A percentile compares a stretch with the other conserved stretches of the same genome.
Conservation (phyloP, 2,888 invertebrate genomes). For the Cantharis flavilabris region DNA sequence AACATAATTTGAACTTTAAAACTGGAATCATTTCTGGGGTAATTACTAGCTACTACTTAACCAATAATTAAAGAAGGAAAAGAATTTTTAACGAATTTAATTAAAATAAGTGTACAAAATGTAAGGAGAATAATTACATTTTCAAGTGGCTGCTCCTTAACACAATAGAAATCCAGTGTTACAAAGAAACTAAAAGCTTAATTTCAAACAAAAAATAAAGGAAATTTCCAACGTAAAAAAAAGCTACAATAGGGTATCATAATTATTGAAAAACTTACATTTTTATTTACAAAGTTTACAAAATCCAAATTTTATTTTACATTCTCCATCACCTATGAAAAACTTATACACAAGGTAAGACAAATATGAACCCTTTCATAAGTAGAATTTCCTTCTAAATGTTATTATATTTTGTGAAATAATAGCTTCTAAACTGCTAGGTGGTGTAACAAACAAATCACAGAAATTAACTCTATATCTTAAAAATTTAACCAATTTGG, state of each 20-base stretch:
- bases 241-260: neutral
- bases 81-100: neutral
- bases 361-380: neutral
- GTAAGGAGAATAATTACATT: neutral
- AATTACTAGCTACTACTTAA: too few relatives aligned
- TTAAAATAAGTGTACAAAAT: neutral
- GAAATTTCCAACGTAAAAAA: neutral
- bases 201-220: neutral
- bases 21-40: too few relatives aligned
- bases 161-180: neutral
- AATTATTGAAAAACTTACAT: neutral
- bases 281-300: neutral
- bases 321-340: neutral
- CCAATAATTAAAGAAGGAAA: neutral
- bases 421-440: neutral
- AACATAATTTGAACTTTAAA: too few relatives aligned
- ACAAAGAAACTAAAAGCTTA: neutral
- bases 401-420: neutral
- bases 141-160: neutral
- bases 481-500: neutral
- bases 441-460: neutral
- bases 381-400: neutral
- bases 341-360: neutral
- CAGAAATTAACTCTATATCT: neutral
- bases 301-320: neutral